These are phyloP conservation scores for Drusus annulatus DNA, from an alignment of 1,140 invertebrate genomes.

Conservation along the genomic window DNA sequence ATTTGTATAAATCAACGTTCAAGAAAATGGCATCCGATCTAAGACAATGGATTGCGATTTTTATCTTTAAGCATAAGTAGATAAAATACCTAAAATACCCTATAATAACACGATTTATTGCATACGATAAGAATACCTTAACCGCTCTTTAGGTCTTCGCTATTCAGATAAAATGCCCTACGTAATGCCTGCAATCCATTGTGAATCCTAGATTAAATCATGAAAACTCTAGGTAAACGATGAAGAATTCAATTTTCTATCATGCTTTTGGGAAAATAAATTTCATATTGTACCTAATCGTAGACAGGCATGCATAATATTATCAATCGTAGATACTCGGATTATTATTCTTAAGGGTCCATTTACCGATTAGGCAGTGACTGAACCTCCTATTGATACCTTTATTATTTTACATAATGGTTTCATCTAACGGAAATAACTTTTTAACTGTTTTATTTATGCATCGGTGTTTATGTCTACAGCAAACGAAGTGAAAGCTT, in stretches of 20 bases:
- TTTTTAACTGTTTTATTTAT: no score
- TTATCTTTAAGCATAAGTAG: not conserved
- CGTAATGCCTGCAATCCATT: not conserved
- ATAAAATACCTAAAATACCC: not conserved
- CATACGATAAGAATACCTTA: slow-evolving; percentile 3
- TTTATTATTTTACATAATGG: no score
- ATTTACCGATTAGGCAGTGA: no score
- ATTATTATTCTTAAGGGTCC: no score
- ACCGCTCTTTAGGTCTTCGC: not conserved
- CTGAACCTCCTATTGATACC: no score
- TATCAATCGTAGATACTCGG: not conserved
- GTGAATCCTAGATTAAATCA: no score
- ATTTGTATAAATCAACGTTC: not conserved
- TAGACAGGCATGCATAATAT: not conserved
- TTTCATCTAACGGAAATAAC: no score
- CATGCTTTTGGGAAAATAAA: not conserved
- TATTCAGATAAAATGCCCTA: not conserved
- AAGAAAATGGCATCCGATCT: slow-evolving; percentile 17
- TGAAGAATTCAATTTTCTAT: not conserved
- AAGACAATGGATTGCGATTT: slow-evolving; percentile 25
- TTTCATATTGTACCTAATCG: not conserved
- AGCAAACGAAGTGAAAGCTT: no score
- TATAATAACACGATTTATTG: slow-evolving; percentile 17
- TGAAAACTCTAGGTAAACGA: not conserved
- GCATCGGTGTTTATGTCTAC: no score